phyloP scores from a whole-genome alignment of 2,888 invertebrate species.

The Xanthia icteritia region DNA sequence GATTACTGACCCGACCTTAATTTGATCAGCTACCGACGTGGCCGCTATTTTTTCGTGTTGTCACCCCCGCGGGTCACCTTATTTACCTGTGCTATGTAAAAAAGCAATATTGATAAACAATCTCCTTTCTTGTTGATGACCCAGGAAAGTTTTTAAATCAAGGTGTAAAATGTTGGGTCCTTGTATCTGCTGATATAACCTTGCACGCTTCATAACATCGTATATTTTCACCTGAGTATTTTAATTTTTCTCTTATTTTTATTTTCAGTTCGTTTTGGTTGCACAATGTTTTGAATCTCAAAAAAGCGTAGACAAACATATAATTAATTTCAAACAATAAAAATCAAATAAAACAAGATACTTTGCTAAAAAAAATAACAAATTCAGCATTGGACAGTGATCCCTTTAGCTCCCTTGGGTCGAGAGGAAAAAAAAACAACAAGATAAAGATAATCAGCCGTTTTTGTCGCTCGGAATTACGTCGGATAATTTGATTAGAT shows the following conservation, averaged over 20 bases:
- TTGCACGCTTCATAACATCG: neutral
- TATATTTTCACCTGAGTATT: neutral
- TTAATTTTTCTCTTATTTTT: neutral
- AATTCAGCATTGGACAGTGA: conserved; percentile 78
- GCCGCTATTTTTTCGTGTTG: conserved; percentile 81
- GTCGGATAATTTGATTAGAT: conserved; percentile 87
- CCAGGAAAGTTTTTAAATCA: conserved; percentile 51
- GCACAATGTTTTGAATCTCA: neutral
- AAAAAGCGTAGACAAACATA: conserved; percentile 20
- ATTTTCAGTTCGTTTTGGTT: neutral
- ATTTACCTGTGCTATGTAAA: conserved; percentile 76
- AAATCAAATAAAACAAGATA: conserved; percentile 63
- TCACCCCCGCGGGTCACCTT: conserved; percentile 76
- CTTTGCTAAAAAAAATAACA: conserved; percentile 69
- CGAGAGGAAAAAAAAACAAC: conserved; percentile 76
- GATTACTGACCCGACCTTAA: conserved; percentile 90
- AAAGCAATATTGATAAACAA: conserved; percentile 67
- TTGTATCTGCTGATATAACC: neutral
- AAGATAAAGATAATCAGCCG: conserved; percentile 85
- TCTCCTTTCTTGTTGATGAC: conserved; percentile 55
- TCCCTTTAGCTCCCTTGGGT: conserved; percentile 79
- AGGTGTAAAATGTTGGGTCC: conserved; percentile 17
- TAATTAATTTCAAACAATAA: conserved; percentile 44
- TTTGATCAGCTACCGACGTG: conserved; percentile 84
- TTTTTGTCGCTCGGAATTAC: conserved; percentile 87